These are phyloP conservation scores for Brachionus plicatilis DNA, from an alignment of 1,140 invertebrate species.

Conservation along the genomic window DNA sequence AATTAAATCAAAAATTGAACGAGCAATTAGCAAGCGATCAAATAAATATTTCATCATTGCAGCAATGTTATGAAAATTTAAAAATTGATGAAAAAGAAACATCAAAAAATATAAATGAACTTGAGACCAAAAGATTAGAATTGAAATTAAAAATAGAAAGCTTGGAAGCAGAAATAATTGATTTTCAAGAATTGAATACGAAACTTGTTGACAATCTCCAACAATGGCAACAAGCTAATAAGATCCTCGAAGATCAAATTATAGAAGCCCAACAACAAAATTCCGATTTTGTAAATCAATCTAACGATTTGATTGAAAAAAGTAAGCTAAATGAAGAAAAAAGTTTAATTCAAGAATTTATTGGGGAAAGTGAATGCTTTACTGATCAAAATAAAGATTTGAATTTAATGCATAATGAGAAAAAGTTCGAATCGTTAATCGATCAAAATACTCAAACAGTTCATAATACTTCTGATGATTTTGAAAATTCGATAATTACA, in stretches of 20 bases:
- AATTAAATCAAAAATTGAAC: no score
- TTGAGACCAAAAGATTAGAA: background rate
- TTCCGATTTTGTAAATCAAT: background rate
- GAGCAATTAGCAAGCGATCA: no score
- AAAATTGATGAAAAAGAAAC: background rate
- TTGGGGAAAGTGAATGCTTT: background rate
- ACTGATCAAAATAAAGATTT: background rate
- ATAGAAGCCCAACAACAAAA: background rate
- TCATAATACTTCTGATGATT: no score
- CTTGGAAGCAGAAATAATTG: background rate
- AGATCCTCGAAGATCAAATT: background rate
- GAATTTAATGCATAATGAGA: no score
- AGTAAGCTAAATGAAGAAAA: background rate
- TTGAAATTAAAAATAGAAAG: background rate
- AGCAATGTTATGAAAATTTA: no score
- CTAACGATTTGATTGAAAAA: background rate
- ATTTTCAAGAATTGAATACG: background rate
- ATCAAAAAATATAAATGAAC: background rate
- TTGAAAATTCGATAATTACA: no score
- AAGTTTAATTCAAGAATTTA: background rate
- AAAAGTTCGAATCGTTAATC: no score
- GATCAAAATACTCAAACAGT: no score
- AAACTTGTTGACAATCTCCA: background rate
- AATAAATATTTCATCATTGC: no score
- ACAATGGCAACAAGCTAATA: conserved; percentile 7